Evolutionary conservation across 2,113 vertebrate genomes (phyloP).

Genomic region (Grallaria varia): DNA sequence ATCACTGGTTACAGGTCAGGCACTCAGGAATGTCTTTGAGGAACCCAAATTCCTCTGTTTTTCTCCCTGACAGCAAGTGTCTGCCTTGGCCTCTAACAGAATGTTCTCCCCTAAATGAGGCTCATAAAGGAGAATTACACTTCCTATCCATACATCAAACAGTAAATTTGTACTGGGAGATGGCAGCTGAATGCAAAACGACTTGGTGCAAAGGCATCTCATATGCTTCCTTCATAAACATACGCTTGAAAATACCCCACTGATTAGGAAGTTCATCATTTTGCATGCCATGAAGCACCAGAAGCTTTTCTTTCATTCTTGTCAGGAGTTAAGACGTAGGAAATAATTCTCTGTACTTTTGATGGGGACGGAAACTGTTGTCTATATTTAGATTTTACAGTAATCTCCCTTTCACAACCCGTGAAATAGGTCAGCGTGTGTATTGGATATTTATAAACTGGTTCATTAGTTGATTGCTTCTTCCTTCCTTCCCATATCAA

Average conservation of each 20-base stretch:
- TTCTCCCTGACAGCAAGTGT: neutral
- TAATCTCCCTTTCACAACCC: neutral
- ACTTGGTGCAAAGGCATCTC: neutral
- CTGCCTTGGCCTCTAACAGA: neutral
- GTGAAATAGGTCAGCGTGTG: neutral
- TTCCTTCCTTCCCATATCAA: neutral
- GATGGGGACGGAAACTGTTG: neutral
- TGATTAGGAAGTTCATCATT: neutral
- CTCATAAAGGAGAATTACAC: neutral
- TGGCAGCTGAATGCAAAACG: neutral
- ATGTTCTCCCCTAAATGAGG: neutral
- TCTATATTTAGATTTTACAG: neutral
- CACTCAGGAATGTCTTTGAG: neutral
- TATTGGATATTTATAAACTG: neutral
- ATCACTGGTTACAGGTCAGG: neutral
- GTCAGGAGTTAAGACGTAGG: neutral
- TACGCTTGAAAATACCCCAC: neutral
- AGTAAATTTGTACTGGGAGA: neutral
- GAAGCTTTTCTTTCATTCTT: neutral
- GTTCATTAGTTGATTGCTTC: neutral
- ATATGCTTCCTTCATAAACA: neutral
- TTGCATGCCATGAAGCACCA: neutral
- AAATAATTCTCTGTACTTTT: neutral
- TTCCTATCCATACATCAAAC: neutral
- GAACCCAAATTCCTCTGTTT: neutral